phyloP scores from a whole-genome alignment of 2,888 invertebrate genomes.

The Mellilla xanthometata region DNA sequence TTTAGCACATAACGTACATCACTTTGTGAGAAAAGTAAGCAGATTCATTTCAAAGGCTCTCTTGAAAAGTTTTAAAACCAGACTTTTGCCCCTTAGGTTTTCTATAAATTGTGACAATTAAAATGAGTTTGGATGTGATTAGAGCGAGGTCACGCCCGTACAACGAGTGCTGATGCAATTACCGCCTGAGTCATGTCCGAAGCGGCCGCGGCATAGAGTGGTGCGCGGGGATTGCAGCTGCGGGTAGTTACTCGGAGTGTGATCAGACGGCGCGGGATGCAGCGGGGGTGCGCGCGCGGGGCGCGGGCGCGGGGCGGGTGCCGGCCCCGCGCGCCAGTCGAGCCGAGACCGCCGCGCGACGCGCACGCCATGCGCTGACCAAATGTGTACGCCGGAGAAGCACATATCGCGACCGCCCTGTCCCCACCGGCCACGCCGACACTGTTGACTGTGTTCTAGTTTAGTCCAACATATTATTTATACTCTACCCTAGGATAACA shows the following conservation, averaged over 20 bases:
- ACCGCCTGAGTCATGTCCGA: constrained; percentile 73
- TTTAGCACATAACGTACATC: no score
- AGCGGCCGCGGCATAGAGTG: constrained; percentile 69
- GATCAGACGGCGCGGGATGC: constrained; percentile 77
- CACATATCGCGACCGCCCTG: constrained; percentile 51
- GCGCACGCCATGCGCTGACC: constrained; percentile 55
- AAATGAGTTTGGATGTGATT: no score
- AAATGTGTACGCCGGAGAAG: constrained; percentile 68
- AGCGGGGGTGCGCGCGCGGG: constrained; percentile 42
- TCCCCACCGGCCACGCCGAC: constrained; percentile 42
- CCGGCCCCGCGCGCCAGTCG: constrained; percentile 57
- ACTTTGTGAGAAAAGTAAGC: no score
- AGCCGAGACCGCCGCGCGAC: constrained; percentile 51
- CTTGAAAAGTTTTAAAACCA: no score
- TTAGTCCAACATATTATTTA: no score
- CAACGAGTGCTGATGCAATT: constrained; percentile 67
- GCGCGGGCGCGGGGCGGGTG: constrained; percentile 28
- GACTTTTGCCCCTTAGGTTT: no score
- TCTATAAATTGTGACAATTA: no score
- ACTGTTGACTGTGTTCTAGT: constrained; percentile 61
- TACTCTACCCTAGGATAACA: constrained; percentile 50
- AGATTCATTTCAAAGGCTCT: no score
- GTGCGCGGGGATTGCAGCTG: constrained; percentile 75
- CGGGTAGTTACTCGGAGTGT: constrained; percentile 74
- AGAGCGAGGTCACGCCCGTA: constrained; percentile 25